Percentiles rank a stretch among this genome's conserved stretches.
These are phyloP conservation scores for Pseudorhiza aurosa DNA, from an alignment of 30 jellyfish, hydroid and myxozoan species.

Conservation along the genomic window DNA sequence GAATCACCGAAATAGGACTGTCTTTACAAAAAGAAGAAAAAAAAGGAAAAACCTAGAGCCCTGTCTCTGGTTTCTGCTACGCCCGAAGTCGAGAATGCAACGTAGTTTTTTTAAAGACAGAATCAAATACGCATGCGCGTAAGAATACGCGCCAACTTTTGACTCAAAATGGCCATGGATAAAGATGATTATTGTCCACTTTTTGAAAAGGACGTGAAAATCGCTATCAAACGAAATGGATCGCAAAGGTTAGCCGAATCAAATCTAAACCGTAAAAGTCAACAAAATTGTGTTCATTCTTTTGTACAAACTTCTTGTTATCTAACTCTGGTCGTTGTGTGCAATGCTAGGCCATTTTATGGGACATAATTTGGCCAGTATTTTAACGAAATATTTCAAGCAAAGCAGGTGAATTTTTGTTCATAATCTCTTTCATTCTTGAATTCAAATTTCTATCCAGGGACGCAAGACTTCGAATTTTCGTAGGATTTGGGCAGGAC, in stretches of 20 bases:
- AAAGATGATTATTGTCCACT: neutral
- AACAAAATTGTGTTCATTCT: neutral
- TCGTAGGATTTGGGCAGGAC: constrained; percentile 21
- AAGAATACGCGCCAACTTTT: constrained; percentile 18
- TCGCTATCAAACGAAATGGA: constrained; percentile 14
- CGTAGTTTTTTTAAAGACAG: too few relatives aligned
- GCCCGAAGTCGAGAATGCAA: too few relatives aligned
- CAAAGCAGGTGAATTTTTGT: too few relatives aligned
- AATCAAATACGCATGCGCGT: neutral
- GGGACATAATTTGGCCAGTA: too few relatives aligned
- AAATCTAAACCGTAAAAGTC: neutral
- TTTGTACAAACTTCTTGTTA: neutral
- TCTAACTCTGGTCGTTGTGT: neutral
- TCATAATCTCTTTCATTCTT: too few relatives aligned
- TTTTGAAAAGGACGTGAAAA: constrained; percentile 11
- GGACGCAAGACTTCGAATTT: constrained; percentile 32
- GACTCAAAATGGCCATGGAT: constrained; percentile 36
- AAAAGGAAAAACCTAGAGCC: too few relatives aligned
- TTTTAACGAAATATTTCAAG: too few relatives aligned
- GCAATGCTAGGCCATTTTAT: too few relatives aligned
- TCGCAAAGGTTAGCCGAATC: constrained; percentile 28
- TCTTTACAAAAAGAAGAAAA: too few relatives aligned
- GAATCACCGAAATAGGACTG: too few relatives aligned
- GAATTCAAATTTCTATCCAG: too few relatives aligned
- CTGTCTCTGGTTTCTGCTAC: too few relatives aligned